These are phyloP conservation scores for Reinhardtius hippoglossoides DNA, from an alignment of 2,113 vertebrate genomes.

Conservation along the genomic window DNA sequence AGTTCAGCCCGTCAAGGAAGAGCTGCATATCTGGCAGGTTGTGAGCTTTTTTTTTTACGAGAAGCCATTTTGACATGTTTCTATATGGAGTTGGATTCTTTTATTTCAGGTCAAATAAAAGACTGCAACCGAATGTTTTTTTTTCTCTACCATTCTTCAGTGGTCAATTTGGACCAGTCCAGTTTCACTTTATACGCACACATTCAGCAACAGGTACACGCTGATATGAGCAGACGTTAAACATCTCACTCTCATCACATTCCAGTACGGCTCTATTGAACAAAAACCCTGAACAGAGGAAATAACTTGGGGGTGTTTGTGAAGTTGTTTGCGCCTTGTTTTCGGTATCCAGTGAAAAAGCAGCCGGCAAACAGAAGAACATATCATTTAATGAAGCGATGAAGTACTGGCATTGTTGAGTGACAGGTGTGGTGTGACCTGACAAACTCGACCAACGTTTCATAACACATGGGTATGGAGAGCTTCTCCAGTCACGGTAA, in stretches of 20 bases:
- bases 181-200: too few species aligned
- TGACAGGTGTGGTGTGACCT: conserved; percentile 28
- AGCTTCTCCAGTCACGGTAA: background rate
- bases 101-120: too few species aligned
- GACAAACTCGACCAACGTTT: conserved; percentile 24
- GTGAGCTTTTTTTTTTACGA: too few species aligned
- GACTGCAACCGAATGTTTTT: too few species aligned
- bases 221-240: too few species aligned
- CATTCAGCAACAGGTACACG: too few species aligned
- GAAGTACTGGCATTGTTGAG: conserved; percentile 24
- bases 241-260: too few species aligned
- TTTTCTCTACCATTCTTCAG: too few species aligned
- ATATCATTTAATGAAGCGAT: conserved; percentile 35
- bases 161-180: too few species aligned
- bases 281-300: too few species aligned
- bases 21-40: background rate
- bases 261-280: too few species aligned
- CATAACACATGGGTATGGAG: background rate
- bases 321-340: background rate
- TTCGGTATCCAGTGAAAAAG: conserved; percentile 16
- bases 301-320: background rate
- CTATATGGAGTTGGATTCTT: conserved; percentile 1
- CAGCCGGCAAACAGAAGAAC: background rate
- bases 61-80: background rate
- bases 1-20: conserved; percentile 20